Percentiles rank a stretch among this genome's conserved stretches.
Conservation (phyloP, 2,113 vertebrate species). For the Zingel zingel region DNA sequence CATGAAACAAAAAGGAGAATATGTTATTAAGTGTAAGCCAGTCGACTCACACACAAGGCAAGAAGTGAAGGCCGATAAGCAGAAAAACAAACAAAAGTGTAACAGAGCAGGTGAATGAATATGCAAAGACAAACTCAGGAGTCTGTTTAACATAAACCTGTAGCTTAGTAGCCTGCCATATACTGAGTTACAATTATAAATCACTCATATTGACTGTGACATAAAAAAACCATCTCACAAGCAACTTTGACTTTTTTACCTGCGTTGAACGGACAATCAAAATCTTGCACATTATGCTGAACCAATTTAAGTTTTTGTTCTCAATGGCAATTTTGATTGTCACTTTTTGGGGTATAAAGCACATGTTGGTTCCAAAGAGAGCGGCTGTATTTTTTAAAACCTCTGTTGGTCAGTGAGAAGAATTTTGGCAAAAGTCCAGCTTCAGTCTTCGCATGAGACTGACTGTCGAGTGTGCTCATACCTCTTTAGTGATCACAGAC, state of each 20-base stretch:
- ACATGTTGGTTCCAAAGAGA: constrained; percentile 76
- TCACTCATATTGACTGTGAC: constrained; percentile 60
- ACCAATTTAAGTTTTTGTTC: constrained; percentile 60
- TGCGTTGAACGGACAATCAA: constrained; percentile 62
- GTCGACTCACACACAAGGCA: constrained; percentile 74
- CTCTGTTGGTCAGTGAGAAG: constrained; percentile 49
- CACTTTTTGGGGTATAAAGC: constrained; percentile 79
- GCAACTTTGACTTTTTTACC: constrained; percentile 52
- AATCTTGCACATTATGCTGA: constrained; percentile 64
- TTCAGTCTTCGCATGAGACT: constrained; percentile 23
- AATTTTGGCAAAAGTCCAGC: constrained; percentile 36
- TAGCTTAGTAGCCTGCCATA: constrained; percentile 55
- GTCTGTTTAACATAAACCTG: constrained; percentile 62
- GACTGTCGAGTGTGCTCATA: constrained; percentile 33
- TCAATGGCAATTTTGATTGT: constrained; percentile 79
- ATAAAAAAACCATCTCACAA: constrained; percentile 68
- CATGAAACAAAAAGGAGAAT: constrained; percentile 34
- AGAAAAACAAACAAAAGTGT: constrained; percentile 53
- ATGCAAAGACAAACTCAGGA: constrained; percentile 59
- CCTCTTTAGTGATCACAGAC: constrained; percentile 61
- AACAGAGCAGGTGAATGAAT: constrained; percentile 66
- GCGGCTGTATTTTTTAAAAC: constrained; percentile 35
- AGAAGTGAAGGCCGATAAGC: constrained; percentile 74
- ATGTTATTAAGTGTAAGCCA: constrained; percentile 56
- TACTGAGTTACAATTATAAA: constrained; percentile 57